Percentiles rank a stretch among this genome's conserved stretches.
phyloP scores from a whole-genome alignment of 2,888 invertebrate genomes.

The Dolomedes plantarius region DNA sequence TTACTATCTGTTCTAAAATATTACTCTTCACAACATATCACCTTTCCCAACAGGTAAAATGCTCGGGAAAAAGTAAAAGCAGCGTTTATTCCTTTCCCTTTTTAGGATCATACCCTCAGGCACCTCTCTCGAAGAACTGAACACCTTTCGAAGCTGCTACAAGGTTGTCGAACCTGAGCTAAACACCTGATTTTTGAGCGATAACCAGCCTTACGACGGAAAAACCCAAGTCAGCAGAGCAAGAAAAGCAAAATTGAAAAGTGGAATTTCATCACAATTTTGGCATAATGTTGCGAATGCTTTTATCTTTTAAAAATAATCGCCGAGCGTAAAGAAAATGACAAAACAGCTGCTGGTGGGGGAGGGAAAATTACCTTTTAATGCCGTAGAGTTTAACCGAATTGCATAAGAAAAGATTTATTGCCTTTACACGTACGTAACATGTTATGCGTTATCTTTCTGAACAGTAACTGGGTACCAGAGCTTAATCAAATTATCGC shows the following conservation, averaged over 20 bases:
- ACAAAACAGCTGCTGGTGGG: too few relatives aligned
- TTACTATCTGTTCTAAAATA: too few relatives aligned
- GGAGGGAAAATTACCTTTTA: too few relatives aligned
- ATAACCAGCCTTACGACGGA: neutral
- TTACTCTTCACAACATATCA: neutral
- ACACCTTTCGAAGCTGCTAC: neutral
- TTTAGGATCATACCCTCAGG: neutral
- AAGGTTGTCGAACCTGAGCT: constrained; percentile 1
- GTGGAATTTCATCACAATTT: neutral
- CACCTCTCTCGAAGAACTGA: neutral
- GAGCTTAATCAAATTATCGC: too few relatives aligned
- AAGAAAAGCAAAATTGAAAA: neutral
- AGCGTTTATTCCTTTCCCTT: neutral
- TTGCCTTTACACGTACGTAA: too few relatives aligned
- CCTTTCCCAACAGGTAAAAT: neutral
- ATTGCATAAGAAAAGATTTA: too few relatives aligned
- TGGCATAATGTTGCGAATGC: neutral
- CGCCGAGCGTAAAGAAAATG: neutral
- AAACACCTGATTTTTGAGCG: neutral
- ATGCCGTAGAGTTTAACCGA: too few relatives aligned
- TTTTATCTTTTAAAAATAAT: neutral
- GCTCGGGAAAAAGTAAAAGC: neutral
- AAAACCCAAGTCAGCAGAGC: neutral
- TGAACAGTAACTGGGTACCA: too few relatives aligned
- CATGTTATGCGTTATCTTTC: too few relatives aligned